Percentiles rank a stretch among this genome's conserved stretches.
Conservation (phyloP, 2,797 vertebrate genomes). For the Galagoides demidoff region DNA sequence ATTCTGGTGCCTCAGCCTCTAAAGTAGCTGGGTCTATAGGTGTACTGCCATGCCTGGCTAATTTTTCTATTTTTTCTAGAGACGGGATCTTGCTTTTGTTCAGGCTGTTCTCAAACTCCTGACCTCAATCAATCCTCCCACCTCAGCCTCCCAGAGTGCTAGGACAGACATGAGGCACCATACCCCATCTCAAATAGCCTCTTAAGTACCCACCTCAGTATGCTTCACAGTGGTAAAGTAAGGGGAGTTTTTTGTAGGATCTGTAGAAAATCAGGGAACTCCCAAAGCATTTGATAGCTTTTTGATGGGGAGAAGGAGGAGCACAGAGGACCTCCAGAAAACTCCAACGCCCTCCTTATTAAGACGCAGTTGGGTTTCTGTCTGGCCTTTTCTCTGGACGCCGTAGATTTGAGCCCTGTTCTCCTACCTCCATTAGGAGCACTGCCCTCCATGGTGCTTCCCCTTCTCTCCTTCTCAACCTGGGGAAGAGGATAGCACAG, state of each 20-base stretch:
- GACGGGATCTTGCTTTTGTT: neutral
- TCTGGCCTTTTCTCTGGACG: neutral
- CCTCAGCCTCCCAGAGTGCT: no score
- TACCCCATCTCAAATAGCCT: neutral
- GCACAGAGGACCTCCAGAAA: neutral
- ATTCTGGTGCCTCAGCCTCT: neutral
- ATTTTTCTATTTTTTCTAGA: neutral
- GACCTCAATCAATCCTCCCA: no score
- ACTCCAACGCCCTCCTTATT: neutral
- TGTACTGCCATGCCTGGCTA: no score
- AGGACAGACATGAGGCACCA: no score
- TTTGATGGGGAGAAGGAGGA: neutral
- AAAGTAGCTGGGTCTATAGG: neutral
- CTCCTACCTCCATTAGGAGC: slow-evolving; percentile 72
- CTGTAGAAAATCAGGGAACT: slow-evolving; percentile 32
- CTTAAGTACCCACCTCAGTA: neutral
- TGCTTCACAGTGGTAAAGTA: slow-evolving; percentile 48
- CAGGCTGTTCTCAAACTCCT: neutral
- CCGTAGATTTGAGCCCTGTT: slow-evolving; percentile 21
- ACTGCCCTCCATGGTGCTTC: slow-evolving; percentile 51
- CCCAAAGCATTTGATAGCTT: slow-evolving; percentile 13
- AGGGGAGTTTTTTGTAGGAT: neutral
- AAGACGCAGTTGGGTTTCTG: neutral
- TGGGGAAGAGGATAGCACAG: neutral
- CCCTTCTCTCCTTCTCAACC: neutral